Conservation (phyloP, 1,140 invertebrate genomes). For the Sminthurinus signatus region DNA sequence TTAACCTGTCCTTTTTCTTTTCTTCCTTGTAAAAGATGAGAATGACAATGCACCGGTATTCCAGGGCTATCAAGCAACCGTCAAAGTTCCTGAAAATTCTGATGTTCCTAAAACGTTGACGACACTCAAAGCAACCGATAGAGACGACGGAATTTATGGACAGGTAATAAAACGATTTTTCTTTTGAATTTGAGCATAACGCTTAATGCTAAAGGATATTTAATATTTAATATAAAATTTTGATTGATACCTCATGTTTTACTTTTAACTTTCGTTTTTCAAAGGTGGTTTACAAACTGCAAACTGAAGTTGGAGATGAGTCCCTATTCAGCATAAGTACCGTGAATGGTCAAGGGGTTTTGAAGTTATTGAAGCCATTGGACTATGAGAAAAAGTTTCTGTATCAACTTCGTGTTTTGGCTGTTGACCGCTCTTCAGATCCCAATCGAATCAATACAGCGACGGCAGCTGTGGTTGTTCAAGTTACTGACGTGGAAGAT, state of each 20-base stretch:
- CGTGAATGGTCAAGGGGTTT: constrained; percentile 76
- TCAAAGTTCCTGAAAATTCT: constrained; percentile 71
- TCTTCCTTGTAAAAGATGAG: constrained; percentile 10
- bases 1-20: too few species aligned
- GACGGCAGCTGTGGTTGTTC: constrained; percentile 77
- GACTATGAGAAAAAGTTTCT: constrained; percentile 84
- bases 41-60: constrained; percentile 63
- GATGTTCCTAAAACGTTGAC: constrained; percentile 61
- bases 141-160: constrained; percentile 84
- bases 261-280: too few species aligned
- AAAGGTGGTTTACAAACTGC: constrained; percentile 53
- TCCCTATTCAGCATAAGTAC: constrained; percentile 71
- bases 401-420: constrained; percentile 76
- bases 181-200: too few species aligned
- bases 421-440: constrained; percentile 64
- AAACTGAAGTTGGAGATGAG: constrained; percentile 71
- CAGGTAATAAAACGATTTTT: constrained; percentile 54
- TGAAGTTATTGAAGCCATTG: constrained; percentile 64
- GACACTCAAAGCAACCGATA: constrained; percentile 77
- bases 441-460: constrained; percentile 60
- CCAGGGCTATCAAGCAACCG: constrained; percentile 70
- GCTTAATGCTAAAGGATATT: too few species aligned
- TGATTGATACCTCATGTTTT: too few species aligned
- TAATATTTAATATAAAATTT: too few species aligned
- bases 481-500: constrained; percentile 82